A percentile compares a stretch with the other conserved stretches of the same genome.
These are phyloP conservation scores for Crematogaster levior DNA, from an alignment of 2,888 invertebrate species.

Conservation along the genomic window DNA sequence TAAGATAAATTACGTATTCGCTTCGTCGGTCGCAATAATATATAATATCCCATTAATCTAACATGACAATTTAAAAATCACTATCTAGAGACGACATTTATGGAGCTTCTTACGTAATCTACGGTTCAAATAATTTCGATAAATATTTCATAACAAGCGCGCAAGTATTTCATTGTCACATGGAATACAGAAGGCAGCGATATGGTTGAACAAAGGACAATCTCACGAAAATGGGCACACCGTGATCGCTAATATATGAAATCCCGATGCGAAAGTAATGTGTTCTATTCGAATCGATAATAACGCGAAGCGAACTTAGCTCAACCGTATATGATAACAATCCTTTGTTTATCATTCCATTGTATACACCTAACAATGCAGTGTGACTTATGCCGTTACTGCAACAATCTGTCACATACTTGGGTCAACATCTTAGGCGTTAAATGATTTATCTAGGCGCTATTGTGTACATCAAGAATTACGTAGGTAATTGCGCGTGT, in stretches of 20 bases:
- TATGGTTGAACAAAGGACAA: not conserved
- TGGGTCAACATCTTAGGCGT: constrained; percentile 36
- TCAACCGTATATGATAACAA: constrained; percentile 67
- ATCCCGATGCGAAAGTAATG: constrained; percentile 14
- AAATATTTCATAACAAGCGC: not conserved
- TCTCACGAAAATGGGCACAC: not conserved
- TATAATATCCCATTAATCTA: not conserved
- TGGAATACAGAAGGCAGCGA: not conserved
- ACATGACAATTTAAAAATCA: not conserved
- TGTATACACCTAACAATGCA: constrained; percentile 63
- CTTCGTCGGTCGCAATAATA: constrained; percentile 12
- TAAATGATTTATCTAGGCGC: constrained; percentile 31
- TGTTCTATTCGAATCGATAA: constrained; percentile 48
- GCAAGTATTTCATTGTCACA: not conserved
- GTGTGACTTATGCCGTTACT: constrained; percentile 47
- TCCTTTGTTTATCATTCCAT: constrained; percentile 70
- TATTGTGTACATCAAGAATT: not conserved
- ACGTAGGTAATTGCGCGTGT: not conserved
- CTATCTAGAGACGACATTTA: no score
- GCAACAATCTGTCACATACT: constrained; percentile 29
- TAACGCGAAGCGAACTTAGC: constrained; percentile 58
- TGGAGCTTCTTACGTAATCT: not conserved
- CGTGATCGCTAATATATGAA: not conserved
- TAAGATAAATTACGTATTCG: constrained; percentile 10
- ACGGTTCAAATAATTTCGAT: not conserved